phyloP scores from a whole-genome alignment of 2,113 vertebrate genomes.

The Platysternon megacephalum region DNA sequence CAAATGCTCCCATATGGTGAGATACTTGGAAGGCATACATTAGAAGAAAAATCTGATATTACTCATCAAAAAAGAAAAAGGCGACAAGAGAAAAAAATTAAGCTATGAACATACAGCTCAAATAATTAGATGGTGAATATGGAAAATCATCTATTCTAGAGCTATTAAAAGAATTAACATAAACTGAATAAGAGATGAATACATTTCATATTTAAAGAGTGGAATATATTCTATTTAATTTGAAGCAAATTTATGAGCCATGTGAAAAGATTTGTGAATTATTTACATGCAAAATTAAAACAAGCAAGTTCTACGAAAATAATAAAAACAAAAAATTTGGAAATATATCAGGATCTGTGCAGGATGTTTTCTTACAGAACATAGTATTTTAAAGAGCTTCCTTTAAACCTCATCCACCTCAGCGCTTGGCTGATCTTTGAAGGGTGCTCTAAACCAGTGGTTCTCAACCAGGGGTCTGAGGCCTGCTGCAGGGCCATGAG shows the following conservation, averaged over 20 bases:
- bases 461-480: too few relatives aligned
- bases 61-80: constrained; percentile 54
- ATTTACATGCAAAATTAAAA: constrained; percentile 20
- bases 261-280: background rate
- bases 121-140: constrained; percentile 48
- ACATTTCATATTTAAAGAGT: background rate
- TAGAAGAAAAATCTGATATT: constrained; percentile 38
- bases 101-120: constrained; percentile 49
- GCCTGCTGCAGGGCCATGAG: too few relatives aligned
- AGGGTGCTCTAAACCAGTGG: background rate
- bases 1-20: constrained; percentile 38
- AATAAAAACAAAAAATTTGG: accelerated
- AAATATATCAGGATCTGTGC: background rate
- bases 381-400: constrained; percentile 11
- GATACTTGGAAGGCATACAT: constrained; percentile 30
- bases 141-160: constrained; percentile 18
- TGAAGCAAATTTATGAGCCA: constrained; percentile 7
- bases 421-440: background rate
- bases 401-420: background rate
- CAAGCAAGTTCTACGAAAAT: background rate
- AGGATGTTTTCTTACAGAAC: background rate
- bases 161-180: constrained; percentile 5
- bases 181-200: constrained; percentile 3
- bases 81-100: constrained; percentile 36
- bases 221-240: constrained; percentile 2